These are phyloP conservation scores for Linyphia triangularis DNA, from an alignment of 2,888 invertebrate genomes.

Conservation along the genomic window DNA sequence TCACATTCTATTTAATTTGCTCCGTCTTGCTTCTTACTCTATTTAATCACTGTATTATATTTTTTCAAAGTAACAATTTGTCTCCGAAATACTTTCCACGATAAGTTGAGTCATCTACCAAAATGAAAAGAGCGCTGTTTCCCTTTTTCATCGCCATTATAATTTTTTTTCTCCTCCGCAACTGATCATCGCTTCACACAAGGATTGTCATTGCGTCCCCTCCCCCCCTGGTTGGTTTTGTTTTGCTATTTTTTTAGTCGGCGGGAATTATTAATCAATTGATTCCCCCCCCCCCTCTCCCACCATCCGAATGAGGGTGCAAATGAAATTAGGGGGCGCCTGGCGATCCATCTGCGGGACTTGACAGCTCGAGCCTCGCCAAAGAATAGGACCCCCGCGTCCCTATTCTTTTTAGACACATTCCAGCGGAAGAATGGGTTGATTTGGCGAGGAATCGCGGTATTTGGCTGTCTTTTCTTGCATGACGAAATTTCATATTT, in stretches of 20 bases:
- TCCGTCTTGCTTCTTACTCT: background rate
- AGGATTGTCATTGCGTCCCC: conserved; percentile 65
- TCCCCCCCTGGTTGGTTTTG: conserved; percentile 10
- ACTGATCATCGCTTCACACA: conserved; percentile 61
- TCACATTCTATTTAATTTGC: background rate
- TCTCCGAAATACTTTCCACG: conserved; percentile 21
- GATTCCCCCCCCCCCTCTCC: conserved; percentile 45
- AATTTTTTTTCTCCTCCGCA: conserved; percentile 22
- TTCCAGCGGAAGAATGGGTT: conserved; percentile 1
- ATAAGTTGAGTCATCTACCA: conserved; percentile 34
- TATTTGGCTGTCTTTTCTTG: conserved; percentile 12
- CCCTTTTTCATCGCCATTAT: conserved; percentile 18
- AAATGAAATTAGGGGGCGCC: conserved; percentile 71
- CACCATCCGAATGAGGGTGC: conserved; percentile 56
- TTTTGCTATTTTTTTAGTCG: conserved; percentile 56
- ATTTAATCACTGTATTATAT: background rate
- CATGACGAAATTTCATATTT: too few relatives aligned
- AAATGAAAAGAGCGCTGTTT: conserved; percentile 37
- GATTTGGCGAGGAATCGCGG: conserved; percentile 39
- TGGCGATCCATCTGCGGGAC: conserved; percentile 70
- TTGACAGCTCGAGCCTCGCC: conserved; percentile 58
- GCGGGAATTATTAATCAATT: conserved; percentile 72
- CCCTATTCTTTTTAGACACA: conserved; percentile 58
- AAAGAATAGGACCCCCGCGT: conserved; percentile 66
- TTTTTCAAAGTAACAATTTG: conserved; percentile 8